These are phyloP conservation scores for Nothoprocta perdicaria DNA, from an alignment of 2,113 vertebrate species.

Conservation along the genomic window DNA sequence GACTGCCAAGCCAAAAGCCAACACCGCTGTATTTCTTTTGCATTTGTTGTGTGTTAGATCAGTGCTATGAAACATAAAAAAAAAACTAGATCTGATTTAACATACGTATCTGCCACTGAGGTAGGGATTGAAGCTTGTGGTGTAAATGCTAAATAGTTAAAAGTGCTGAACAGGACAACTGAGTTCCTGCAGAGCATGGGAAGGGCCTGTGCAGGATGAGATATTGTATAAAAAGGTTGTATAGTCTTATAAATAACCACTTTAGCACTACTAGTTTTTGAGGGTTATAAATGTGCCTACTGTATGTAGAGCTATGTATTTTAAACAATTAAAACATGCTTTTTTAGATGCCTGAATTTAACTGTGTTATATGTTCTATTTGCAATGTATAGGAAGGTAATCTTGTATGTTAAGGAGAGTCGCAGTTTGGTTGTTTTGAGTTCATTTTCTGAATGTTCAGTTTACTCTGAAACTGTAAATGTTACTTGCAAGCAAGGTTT, in stretches of 20 bases:
- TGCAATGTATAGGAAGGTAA: neutral
- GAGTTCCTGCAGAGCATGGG: neutral
- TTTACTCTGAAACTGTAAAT: neutral
- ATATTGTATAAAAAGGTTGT: neutral
- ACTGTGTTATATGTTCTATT: neutral
- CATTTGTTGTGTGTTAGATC: neutral
- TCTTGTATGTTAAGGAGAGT: accelerated
- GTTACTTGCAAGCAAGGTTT: neutral
- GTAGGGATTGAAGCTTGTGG: neutral
- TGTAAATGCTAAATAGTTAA: neutral
- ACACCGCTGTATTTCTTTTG: neutral
- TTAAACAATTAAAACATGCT: neutral
- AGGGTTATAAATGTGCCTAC: neutral
- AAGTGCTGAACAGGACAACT: neutral
- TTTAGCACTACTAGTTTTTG: neutral
- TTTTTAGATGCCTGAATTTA: neutral
- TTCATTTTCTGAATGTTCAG: neutral
- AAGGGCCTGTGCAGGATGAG: accelerated
- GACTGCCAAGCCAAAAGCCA: neutral
- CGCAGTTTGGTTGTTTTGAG: neutral
- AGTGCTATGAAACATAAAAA: neutral
- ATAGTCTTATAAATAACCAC: neutral
- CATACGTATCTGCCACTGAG: neutral
- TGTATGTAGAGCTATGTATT: neutral
- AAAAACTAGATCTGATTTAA: neutral